Conservation (phyloP, 2,797 vertebrate species). For the Sebastes vulpes region DNA sequence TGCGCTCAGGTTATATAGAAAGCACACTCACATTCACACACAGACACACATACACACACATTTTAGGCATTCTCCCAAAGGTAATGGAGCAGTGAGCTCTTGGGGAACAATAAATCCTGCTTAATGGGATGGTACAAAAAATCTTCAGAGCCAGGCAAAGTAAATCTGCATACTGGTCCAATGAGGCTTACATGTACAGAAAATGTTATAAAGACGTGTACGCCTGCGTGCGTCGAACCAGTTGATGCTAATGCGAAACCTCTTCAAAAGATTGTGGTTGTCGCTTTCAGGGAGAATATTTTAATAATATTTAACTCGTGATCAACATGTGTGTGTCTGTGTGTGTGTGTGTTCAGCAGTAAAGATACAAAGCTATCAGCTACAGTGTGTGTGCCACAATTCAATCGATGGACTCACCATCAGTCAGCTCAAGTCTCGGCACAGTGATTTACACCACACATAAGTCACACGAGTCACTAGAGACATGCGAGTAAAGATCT, state of each 20-base stretch:
- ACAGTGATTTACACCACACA: slow-evolving; percentile 84
- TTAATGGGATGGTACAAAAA: slow-evolving; percentile 82
- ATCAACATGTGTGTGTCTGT: background rate
- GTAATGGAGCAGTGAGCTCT: slow-evolving; percentile 81
- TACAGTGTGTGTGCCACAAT: slow-evolving; percentile 33
- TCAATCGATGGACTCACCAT: slow-evolving; percentile 65
- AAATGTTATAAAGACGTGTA: slow-evolving; percentile 15
- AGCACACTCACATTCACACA: slow-evolving; percentile 12
- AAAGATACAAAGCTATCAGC: slow-evolving; percentile 29
- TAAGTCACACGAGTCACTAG: slow-evolving; percentile 72
- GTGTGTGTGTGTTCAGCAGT: background rate
- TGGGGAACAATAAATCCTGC: slow-evolving; percentile 82
- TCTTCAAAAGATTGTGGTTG: slow-evolving; percentile 19
- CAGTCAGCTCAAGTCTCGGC: slow-evolving; percentile 77
- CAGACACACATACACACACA: slow-evolving; percentile 12
- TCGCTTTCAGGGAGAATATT: slow-evolving; percentile 28
- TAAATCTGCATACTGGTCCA: slow-evolving; percentile 71
- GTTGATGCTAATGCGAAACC: slow-evolving; percentile 15
- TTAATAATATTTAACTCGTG: slow-evolving; percentile 32
- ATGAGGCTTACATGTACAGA: slow-evolving; percentile 58
- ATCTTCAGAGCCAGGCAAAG: slow-evolving; percentile 67
- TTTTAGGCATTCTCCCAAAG: slow-evolving; percentile 71
- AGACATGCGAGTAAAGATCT: slow-evolving; percentile 35
- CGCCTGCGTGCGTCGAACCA: background rate
- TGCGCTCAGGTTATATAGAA: slow-evolving; percentile 32